phyloP scores from a whole-genome alignment of 2,113 vertebrate genomes.

The Scomber scombrus region DNA sequence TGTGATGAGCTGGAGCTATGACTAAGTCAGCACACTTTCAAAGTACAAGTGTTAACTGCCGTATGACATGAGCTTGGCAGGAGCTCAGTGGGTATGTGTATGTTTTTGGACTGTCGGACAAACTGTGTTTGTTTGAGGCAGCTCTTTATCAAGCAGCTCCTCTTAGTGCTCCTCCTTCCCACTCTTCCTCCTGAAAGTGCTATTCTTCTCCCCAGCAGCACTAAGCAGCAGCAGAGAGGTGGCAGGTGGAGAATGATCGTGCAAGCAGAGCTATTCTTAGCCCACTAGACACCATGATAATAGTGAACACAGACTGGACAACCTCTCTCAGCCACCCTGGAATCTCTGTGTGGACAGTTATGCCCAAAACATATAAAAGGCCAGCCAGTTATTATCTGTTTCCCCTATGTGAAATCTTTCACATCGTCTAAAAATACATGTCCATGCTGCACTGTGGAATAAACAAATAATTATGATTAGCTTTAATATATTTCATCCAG shows the following conservation, averaged over 20 bases:
- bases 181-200: neutral
- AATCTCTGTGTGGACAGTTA: slow-evolving; percentile 57
- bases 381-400: slow-evolving; percentile 45
- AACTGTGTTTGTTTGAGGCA: neutral
- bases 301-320: slow-evolving; percentile 43
- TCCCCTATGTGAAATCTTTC: slow-evolving; percentile 20
- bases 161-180: neutral
- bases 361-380: slow-evolving; percentile 57
- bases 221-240: slow-evolving; percentile 27
- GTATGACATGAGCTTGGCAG: neutral
- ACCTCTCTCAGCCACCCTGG: slow-evolving; percentile 56
- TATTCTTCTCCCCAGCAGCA: slow-evolving; percentile 11
- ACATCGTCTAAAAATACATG: slow-evolving; percentile 24
- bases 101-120: neutral
- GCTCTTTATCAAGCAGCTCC: slow-evolving; percentile 14
- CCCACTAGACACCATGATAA: slow-evolving; percentile 53
- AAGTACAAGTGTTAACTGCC: slow-evolving; percentile 4
- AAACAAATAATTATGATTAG: neutral
- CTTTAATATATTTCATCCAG: neutral
- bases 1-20: neutral
- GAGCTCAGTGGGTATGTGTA: neutral
- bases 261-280: slow-evolving; percentile 66
- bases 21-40: neutral
- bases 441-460: neutral
- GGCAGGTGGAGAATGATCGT: slow-evolving; percentile 49